Base-by-base conservation (phyloP, 2,888 invertebrate genomes). In the Therioaphis trifolii region DNA sequence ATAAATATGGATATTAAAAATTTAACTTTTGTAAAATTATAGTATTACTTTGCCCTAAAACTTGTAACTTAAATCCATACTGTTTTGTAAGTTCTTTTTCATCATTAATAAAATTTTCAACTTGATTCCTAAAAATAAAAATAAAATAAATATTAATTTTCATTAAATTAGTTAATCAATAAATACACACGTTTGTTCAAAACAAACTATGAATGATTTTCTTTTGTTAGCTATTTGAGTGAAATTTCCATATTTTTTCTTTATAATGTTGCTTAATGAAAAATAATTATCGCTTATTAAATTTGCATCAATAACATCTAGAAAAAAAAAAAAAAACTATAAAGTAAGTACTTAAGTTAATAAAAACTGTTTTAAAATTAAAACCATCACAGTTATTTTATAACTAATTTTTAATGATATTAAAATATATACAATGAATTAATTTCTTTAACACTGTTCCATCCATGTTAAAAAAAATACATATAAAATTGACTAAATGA, bases 241-340 rank as follows among this genome's bases (percentile, higher is more conserved):
- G 35, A 72, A 80, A 0, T 49, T 2, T 0, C 80, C 80, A 80
- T 80, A 80, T 11, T 40, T 72, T 21, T 80, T 11, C 18, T 12
- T 12, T 21, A 80, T n/a, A 5, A 72, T 15, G 61, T 49, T 21
- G 7, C 18, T 80, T 14, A 80, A 63, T 9, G 12, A 11, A 21
- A 0, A 12, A 49, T 49, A 71, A 11, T 61, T 46, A 24, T 80
- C 63, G 11, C 0, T 4, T 72, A 61, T 80, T 12, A 72, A 63
- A 14, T 49, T 18, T 0, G 0, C 4, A 35, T 18, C 21, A 0
- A n/a, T n/a, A n/a, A 61, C 18, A 12, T 35, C 80, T 80, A 46
- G 5, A 72, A 69, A 21, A 18, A 35, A 7, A 24, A 63, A 35
- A n/a, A n/a, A n/a, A n/a, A n/a, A n/a, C n/a, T n/a, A n/a, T n/a